Percentiles rank a stretch among this genome's conserved stretches.
Conservation (phyloP, 2,888 invertebrate genomes). For the Oxycera nigricornis region DNA sequence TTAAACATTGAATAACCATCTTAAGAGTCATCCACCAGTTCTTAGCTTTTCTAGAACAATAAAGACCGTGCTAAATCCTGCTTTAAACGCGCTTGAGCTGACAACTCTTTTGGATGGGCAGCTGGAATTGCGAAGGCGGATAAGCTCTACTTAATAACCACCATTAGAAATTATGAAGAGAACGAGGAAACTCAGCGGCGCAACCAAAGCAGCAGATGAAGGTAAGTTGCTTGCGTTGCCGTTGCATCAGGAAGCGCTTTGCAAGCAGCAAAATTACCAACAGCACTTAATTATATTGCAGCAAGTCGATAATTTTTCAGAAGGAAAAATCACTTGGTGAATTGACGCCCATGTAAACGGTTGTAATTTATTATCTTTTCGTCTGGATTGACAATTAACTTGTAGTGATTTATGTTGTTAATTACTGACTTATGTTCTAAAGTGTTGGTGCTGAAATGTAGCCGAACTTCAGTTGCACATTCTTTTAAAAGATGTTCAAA, state of each 20-base stretch:
- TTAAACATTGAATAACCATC: too few species aligned
- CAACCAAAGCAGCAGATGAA: background rate
- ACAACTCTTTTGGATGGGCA: background rate
- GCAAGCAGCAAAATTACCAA: constrained; percentile 12
- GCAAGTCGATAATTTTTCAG: constrained; percentile 10
- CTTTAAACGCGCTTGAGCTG: too few species aligned
- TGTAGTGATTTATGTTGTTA: too few species aligned
- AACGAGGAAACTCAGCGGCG: constrained; percentile 24
- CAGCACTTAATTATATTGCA: constrained; percentile 11
- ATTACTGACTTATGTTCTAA: too few species aligned
- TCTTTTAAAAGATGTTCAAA: too few species aligned
- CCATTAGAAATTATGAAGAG: constrained; percentile 21
- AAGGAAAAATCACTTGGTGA: constrained; percentile 4
- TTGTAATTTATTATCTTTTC: constrained; percentile 27
- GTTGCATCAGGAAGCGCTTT: constrained; percentile 31
- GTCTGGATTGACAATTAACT: too few species aligned
- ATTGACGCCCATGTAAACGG: constrained; percentile 21
- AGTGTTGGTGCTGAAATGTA: too few species aligned
- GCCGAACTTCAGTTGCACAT: too few species aligned
- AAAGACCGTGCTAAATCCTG: too few species aligned
- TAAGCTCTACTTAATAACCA: constrained; percentile 24
- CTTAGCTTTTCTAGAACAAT: too few species aligned
- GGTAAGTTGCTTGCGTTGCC: constrained; percentile 25
- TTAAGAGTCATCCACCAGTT: too few species aligned
- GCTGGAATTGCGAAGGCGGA: constrained; percentile 28